Evolutionary conservation across 2,113 vertebrate species (phyloP), one percentile per base, ranked within the genome.

Genomic region (Myxocyprinus asiaticus): DNA sequence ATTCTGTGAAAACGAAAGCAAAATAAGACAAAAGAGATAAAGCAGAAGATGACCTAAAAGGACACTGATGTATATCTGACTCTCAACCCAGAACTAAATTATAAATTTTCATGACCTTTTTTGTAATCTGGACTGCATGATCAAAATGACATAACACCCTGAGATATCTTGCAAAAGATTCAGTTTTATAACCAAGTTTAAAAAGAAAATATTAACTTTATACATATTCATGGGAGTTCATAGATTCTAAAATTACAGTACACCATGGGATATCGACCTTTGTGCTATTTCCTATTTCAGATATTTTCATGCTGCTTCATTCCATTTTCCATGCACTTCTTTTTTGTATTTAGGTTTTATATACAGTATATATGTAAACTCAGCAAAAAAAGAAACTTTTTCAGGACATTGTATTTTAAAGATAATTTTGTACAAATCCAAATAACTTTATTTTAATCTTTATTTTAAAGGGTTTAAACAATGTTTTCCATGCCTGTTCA

Each of bases 1-100:
- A 73, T 65, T 45, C 68, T 48, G 69, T 61, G 59, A 71, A 78
- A 75, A 84, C 79, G 71, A 79, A 84, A 81, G 75, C 4, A 9
- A 73, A 79, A 78, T 75, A 73, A 65, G 11, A 84, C 59, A 67
- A 79, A 79, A 44, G 44, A 50, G 76, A 78, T 78, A 58, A 74
- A 75, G 66, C 6, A 42, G n/a, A n/a, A n/a, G 59, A 79, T 63
- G 71, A 66, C 75, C 79, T 58, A 56, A 81, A 78, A 61, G 79
- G 47, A 70, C 56, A 55, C 15, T 45, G 63, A 66, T 77, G 62
- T 9, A 51, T 58, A 43, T 56, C 51, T 81, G 79, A 66, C 50
- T 64, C 33, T 74, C n/a, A n/a, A 65, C 74, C 44, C 45, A 70
- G 68, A 78, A 58, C 69, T 53, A 69, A 84, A 78, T 78, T 42